These are phyloP conservation scores for Panurus biarmicus DNA, from an alignment of 2,113 vertebrate genomes.

Conservation along the genomic window DNA sequence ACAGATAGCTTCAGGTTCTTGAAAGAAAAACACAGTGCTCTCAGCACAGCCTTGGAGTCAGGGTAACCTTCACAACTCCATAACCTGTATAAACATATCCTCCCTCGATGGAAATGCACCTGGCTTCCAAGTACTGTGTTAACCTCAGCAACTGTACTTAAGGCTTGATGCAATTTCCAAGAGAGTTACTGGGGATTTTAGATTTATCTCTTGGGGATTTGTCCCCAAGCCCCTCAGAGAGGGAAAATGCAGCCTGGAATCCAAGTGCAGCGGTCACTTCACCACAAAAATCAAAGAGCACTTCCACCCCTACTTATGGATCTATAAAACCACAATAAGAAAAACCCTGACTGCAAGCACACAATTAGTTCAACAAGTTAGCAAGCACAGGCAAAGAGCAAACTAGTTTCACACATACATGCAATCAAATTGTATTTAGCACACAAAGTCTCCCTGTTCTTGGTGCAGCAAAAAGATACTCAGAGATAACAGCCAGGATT, in stretches of 20 bases:
- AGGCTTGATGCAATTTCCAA: neutral
- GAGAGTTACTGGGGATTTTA: neutral
- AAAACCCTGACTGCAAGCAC: neutral
- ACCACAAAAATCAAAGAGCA: neutral
- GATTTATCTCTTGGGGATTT: neutral
- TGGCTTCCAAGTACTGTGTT: neutral
- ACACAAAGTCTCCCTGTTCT: neutral
- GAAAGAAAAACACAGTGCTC: neutral
- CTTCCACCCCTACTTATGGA: neutral
- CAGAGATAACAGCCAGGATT: neutral
- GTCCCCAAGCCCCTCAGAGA: neutral
- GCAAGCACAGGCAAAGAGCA: neutral
- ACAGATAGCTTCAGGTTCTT: neutral
- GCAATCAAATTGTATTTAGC: neutral
- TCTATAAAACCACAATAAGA: neutral
- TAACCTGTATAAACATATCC: fast-evolving
- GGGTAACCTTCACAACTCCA: neutral
- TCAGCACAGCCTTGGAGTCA: neutral
- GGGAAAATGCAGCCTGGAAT: neutral
- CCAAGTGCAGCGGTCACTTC: neutral
- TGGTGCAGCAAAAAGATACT: neutral
- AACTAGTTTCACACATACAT: neutral
- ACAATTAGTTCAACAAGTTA: neutral
- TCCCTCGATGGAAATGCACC: neutral
- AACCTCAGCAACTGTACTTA: neutral